Conservation (phyloP, 2,113 vertebrate species). For the Nesospiza acunhae region DNA sequence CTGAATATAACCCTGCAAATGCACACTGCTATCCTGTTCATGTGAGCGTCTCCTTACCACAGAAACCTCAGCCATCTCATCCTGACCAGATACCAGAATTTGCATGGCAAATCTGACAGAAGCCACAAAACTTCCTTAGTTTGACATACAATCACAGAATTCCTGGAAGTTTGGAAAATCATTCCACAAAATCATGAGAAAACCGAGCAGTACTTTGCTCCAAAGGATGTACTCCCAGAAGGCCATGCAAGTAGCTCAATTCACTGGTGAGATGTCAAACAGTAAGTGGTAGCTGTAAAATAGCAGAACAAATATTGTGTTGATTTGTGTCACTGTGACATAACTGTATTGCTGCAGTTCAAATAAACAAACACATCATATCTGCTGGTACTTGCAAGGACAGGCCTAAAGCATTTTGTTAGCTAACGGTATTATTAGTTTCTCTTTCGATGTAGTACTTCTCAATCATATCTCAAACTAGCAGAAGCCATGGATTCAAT, state of each 20-base stretch:
- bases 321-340: not conserved
- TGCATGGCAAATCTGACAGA: not conserved
- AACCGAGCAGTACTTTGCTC: not conserved
- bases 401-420: not conserved
- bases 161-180: not conserved
- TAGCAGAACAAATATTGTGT: not conserved
- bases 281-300: not conserved
- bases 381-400: not conserved
- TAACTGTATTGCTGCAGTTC: not conserved
- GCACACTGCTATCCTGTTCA: not conserved
- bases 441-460: not conserved
- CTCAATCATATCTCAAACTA: not conserved
- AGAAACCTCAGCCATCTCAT: not conserved
- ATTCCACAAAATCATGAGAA: not conserved
- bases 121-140: not conserved
- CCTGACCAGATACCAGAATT: not conserved
- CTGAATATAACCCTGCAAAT: not conserved
- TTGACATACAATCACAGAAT: not conserved
- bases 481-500: not conserved
- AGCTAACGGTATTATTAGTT: not conserved
- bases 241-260: not conserved
- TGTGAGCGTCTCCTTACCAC: not conserved
- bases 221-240: not conserved
- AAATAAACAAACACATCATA: not conserved
- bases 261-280: not conserved